Conservation (phyloP, 64 coral and sea anemone species). For the Stylophora pistillata region DNA sequence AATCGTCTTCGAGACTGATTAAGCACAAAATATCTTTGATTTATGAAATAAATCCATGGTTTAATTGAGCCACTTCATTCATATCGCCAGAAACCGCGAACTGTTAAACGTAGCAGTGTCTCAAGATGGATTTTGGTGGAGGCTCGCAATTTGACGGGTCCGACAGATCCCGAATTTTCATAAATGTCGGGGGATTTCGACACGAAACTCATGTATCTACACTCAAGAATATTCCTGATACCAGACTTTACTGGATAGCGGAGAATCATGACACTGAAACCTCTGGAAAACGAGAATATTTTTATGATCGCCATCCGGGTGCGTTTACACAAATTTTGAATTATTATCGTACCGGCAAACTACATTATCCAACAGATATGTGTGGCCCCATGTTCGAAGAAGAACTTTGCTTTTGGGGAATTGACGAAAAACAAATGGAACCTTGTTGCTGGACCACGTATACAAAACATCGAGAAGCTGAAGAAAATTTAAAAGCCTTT, state of each 20-base stretch:
- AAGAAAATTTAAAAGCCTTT: constrained; percentile 86
- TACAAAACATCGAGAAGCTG: constrained; percentile 87
- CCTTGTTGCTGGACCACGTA: constrained; percentile 90
- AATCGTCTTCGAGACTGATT: background rate
- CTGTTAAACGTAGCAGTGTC: background rate
- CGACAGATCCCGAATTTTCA: constrained; percentile 62
- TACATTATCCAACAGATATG: constrained; percentile 89
- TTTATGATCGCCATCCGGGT: constrained; percentile 83
- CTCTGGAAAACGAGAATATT: constrained; percentile 69
- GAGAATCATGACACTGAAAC: constrained; percentile 68
- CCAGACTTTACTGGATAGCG: constrained; percentile 77
- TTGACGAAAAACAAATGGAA: constrained; percentile 96
- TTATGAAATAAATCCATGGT: background rate
- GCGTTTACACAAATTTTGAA: constrained; percentile 89
- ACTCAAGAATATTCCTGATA: constrained; percentile 90
- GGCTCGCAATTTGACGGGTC: constrained; percentile 34
- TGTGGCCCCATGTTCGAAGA: constrained; percentile 93
- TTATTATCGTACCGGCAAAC: constrained; percentile 89
- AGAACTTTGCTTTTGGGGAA: constrained; percentile 87
- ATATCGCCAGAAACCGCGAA: background rate
- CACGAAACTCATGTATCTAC: constrained; percentile 86
- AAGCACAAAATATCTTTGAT: background rate
- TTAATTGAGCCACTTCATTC: background rate
- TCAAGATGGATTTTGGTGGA: constrained; percentile 45
- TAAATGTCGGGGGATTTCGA: constrained; percentile 88